phyloP scores from a whole-genome alignment of 2,113 vertebrate genomes.

The Coturnix japonica region DNA sequence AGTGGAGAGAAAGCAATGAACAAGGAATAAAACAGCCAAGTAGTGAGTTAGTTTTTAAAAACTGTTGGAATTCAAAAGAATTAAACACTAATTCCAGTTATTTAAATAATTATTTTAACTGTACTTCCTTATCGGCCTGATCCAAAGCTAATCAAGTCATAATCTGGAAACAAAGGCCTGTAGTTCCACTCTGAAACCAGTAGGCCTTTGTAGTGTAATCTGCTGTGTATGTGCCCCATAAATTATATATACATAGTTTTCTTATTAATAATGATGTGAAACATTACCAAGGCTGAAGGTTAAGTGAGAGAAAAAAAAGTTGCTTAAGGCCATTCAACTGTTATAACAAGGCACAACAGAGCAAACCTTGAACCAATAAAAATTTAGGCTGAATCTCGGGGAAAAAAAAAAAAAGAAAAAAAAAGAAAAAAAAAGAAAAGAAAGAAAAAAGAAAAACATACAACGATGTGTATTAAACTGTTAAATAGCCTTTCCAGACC shows the following conservation, averaged over 20 bases:
- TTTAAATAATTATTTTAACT: conserved; percentile 48
- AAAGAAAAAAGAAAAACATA: too few species aligned
- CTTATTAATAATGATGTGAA: not conserved
- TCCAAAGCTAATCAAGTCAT: conserved; percentile 22
- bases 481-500: not conserved
- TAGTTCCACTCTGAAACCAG: not conserved
- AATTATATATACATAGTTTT: not conserved
- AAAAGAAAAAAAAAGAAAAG: not conserved
- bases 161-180: not conserved
- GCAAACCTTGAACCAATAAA: not conserved
- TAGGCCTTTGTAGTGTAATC: not conserved
- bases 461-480: not conserved
- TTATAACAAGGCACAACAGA: not conserved
- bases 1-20: conserved; percentile 16
- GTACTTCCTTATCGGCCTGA: not conserved
- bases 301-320: not conserved
- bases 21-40: conserved; percentile 44
- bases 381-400: not conserved
- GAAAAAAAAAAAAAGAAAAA: not conserved
- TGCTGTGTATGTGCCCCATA: not conserved
- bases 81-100: conserved; percentile 36
- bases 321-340: not conserved
- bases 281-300: not conserved
- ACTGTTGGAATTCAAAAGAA: conserved; percentile 28
- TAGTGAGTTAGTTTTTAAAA: conserved; percentile 51